Percentiles rank a stretch among this genome's conserved stretches.
Conservation (phyloP, 2,888 invertebrate species). For the Aporophyla lueneburgensis region DNA sequence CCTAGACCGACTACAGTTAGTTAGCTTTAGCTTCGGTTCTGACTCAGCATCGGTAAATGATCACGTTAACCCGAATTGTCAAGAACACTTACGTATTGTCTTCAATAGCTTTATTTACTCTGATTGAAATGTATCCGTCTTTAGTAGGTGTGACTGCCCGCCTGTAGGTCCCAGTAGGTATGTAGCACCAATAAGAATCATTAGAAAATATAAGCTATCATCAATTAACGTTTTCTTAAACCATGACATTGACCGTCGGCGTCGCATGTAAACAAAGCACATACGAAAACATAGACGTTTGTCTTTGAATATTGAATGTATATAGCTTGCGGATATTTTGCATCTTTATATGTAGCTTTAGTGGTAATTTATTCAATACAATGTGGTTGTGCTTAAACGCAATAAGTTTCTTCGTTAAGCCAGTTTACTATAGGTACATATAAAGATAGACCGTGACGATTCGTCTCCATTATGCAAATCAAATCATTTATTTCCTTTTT, state of each 20-base stretch:
- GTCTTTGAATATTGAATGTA: conserved; percentile 52
- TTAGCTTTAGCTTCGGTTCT: conserved; percentile 80
- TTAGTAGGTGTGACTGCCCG: conserved; percentile 10
- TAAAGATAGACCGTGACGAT: conserved; percentile 80
- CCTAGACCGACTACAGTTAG: conserved; percentile 83
- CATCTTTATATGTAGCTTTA: conserved; percentile 78
- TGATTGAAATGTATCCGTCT: conserved; percentile 70
- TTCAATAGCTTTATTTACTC: conserved; percentile 74
- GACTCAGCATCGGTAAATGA: conserved; percentile 82
- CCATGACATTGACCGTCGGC: conserved; percentile 40
- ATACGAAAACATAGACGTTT: conserved; percentile 70
- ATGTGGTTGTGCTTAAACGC: conserved; percentile 71
- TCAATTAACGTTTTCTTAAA: conserved; percentile 24
- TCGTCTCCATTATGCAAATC: conserved; percentile 83
- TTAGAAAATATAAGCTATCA: not conserved
- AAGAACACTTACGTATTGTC: conserved; percentile 75
- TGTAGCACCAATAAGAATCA: conserved; percentile 31
- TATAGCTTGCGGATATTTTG: conserved; percentile 65
- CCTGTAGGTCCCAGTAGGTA: not conserved
- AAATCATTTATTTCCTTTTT: conserved; percentile 83
- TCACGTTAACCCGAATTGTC: conserved; percentile 82
- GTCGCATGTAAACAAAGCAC: conserved; percentile 59
- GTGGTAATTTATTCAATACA: conserved; percentile 80
- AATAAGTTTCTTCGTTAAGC: conserved; percentile 71
- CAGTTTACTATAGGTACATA: conserved; percentile 73